phyloP scores from a whole-genome alignment of 2,888 invertebrate genomes.

The Erebia epiphron region DNA sequence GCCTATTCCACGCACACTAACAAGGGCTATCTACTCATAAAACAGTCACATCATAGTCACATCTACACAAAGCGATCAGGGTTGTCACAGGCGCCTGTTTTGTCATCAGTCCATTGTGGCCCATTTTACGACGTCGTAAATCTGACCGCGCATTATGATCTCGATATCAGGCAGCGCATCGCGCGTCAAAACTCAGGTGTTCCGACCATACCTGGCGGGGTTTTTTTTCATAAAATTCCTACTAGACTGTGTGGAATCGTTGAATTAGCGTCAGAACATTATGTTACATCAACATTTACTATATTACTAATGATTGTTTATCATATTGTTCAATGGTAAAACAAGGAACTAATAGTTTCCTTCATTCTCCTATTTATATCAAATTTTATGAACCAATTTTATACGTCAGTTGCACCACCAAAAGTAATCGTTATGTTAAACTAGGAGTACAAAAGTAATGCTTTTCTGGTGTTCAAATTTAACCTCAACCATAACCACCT shows the following conservation, averaged over 20 bases:
- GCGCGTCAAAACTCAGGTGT: slow-evolving; percentile 50
- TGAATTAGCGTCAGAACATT: slow-evolving; percentile 18
- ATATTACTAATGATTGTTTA: neutral
- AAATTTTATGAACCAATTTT: too few species aligned
- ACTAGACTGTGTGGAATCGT: slow-evolving; percentile 34
- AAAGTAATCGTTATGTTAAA: too few species aligned
- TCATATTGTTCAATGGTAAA: too few species aligned
- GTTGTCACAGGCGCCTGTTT: slow-evolving; percentile 51
- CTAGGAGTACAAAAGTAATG: too few species aligned
- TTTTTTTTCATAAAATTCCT: slow-evolving; percentile 33
- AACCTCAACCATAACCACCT: too few species aligned
- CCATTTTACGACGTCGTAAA: slow-evolving; percentile 71
- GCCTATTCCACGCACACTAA: too few species aligned
- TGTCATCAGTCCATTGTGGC: slow-evolving; percentile 61
- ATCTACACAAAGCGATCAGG: slow-evolving; percentile 5
- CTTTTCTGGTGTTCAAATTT: too few species aligned
- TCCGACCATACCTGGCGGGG: slow-evolving; percentile 35
- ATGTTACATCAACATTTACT: neutral
- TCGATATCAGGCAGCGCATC: slow-evolving; percentile 64
- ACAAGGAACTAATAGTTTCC: too few species aligned
- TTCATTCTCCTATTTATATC: too few species aligned
- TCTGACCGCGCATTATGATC: slow-evolving; percentile 62
- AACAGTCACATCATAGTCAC: neutral
- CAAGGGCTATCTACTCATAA: too few species aligned
- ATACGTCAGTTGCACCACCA: too few species aligned